Base-by-base conservation (phyloP, 1,140 invertebrate genomes). In the Caenorhabditis brenneri region DNA sequence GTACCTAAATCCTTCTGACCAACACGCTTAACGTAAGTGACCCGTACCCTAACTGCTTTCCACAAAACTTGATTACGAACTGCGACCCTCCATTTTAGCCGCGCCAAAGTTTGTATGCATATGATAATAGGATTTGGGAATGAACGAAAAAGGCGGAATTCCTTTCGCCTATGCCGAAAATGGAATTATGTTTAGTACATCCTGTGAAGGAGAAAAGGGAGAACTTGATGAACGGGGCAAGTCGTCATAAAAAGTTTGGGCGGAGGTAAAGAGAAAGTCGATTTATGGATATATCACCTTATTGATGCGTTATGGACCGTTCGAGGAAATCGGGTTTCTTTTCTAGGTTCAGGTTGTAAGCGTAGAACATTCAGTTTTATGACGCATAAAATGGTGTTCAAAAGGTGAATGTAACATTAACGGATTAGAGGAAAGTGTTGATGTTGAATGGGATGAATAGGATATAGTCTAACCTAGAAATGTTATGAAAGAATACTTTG, bases 171-270 rank as follows among this genome's bases (percentile, higher is more conserved):
- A 36, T 46, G 36, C 65, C 65, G 65, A 74, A 74, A 74, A 74
- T 74, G 65, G 65, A 74, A 74, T 74, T 74, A 74, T 74, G 65
- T 74, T 74, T 46, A 74, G 65, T 74, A 74, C 65, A 74, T 42
- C 22, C 36, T 42, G 22, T 46, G 65, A 74, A 74, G 65, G 9
- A 4, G n/a, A 22, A 29, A 27, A 51, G 24, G n/a, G n/a, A 22
- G 36, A 74, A 74, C 36, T 74, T 74, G 65, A 74, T 74, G 65
- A 74, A 74, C 65, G 22, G 65, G 65, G 9, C n/a, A 42, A 19
- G 22, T 74, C n/a, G 65, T 74, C 65, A 42, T 74, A 74, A 74
- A 74, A 74, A 42, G 65, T 46, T 19, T 42, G 15, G 29, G 31
- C 58, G 29, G 58, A 36, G n/a, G 58, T 65, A 74, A 15, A n/a